Evolutionary conservation across 2,797 vertebrate genomes (phyloP).

Genomic region (Enteromius paludinosus): DNA sequence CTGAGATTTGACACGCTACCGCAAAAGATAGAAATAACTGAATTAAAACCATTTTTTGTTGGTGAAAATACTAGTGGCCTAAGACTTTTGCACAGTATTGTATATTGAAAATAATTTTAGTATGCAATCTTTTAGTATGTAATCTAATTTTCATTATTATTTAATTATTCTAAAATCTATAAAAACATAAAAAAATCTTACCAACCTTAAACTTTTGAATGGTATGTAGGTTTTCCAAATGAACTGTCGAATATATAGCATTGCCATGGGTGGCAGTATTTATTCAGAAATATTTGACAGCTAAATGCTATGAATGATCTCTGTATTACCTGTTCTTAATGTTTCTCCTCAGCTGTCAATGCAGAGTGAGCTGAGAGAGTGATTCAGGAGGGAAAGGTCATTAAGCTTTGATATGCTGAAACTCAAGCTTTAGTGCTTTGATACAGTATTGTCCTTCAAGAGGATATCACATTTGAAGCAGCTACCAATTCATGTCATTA

Average conservation of each 20-base stretch:
- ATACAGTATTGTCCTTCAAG: not conserved
- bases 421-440: constrained; percentile 33
- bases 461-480: constrained; percentile 5
- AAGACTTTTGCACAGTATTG: too few relatives aligned
- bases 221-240: not conserved
- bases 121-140: not conserved
- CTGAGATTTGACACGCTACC: too few relatives aligned
- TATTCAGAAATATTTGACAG: not conserved
- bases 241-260: not conserved
- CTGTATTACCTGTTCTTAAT: not conserved
- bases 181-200: not conserved
- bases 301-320: not conserved
- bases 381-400: constrained; percentile 31
- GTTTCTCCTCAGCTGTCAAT: not conserved
- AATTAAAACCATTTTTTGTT: too few relatives aligned
- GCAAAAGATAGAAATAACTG: too few relatives aligned
- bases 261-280: not conserved
- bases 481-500: constrained; percentile 8
- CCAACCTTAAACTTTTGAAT: not conserved
- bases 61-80: too few relatives aligned
- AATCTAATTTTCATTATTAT: not conserved
- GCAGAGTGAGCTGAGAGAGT: constrained; percentile 7
- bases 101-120: too few relatives aligned
- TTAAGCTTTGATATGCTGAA: constrained; percentile 29
- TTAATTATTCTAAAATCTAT: not conserved